phyloP scores from a whole-genome alignment of 2,888 invertebrate species.

The Hypomecis atomaria region DNA sequence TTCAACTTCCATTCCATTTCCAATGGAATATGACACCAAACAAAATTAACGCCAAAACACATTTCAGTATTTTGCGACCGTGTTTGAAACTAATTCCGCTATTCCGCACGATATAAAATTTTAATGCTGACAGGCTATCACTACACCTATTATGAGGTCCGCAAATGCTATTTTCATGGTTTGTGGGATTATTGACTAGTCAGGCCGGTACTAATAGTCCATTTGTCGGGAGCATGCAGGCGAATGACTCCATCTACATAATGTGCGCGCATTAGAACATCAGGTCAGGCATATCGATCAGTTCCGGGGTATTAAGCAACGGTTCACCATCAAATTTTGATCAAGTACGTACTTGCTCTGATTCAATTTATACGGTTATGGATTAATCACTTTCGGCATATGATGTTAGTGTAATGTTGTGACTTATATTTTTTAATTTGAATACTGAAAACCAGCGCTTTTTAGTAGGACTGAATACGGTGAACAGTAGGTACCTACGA shows the following conservation, averaged over 20 bases:
- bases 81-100: background rate
- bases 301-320: slow-evolving; percentile 10
- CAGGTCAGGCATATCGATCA: slow-evolving; percentile 22
- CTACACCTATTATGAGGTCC: background rate
- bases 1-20: too few relatives aligned
- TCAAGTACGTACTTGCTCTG: slow-evolving; percentile 6
- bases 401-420: background rate
- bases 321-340: slow-evolving; percentile 12
- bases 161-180: slow-evolving; percentile 17
- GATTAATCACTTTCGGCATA: background rate
- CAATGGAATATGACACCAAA: too few relatives aligned
- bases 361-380: slow-evolving; percentile 8
- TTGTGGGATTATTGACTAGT: slow-evolving; percentile 20
- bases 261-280: slow-evolving; percentile 30
- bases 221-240: slow-evolving; percentile 30
- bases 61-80: background rate
- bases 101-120: background rate
- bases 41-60: too few relatives aligned
- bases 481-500: too few relatives aligned
- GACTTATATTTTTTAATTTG: background rate
- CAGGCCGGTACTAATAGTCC: slow-evolving; percentile 16
- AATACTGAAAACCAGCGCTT: background rate
- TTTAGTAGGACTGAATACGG: too few relatives aligned
- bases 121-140: background rate
- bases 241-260: slow-evolving; percentile 41